A percentile compares a stretch with the other conserved stretches of the same genome.
These are phyloP conservation scores for Lasioglossum malachurum DNA, from an alignment of 2,888 invertebrate genomes.

Conservation along the genomic window DNA sequence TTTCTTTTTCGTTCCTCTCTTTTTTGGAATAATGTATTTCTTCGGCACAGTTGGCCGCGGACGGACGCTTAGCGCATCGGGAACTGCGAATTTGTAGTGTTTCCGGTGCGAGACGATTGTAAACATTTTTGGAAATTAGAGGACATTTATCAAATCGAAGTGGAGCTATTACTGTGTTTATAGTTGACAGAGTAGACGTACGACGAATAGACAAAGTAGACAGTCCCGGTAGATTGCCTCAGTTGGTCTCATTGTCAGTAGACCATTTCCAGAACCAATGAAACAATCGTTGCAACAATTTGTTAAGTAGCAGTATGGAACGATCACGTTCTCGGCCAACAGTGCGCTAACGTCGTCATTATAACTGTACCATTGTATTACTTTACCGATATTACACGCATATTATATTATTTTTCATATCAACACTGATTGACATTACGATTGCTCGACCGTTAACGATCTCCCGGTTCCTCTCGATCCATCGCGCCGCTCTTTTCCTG, in stretches of 20 bases:
- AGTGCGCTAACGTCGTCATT: slow-evolving; percentile 17
- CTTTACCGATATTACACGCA: slow-evolving; percentile 50
- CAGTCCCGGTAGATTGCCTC: background rate
- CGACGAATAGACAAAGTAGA: too few species aligned
- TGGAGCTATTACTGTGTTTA: background rate
- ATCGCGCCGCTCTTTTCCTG: background rate
- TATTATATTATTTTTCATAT: slow-evolving; percentile 58
- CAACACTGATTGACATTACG: slow-evolving; percentile 31
- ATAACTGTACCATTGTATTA: slow-evolving; percentile 54
- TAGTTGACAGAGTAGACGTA: too few species aligned
- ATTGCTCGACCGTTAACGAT: slow-evolving; percentile 33
- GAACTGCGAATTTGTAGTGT: background rate
- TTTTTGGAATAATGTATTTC: background rate
- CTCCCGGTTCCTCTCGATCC: slow-evolving; percentile 7
- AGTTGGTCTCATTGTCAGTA: background rate
- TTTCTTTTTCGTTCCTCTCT: background rate
- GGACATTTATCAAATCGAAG: background rate
- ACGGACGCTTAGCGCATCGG: background rate
- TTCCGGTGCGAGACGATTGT: background rate
- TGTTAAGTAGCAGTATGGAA: background rate
- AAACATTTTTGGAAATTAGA: background rate
- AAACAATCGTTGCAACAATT: background rate
- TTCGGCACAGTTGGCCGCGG: background rate
- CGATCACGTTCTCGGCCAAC: background rate
- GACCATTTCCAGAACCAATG: background rate